These are phyloP conservation scores for Drosophila kepulauana DNA, from an alignment of 1,140 invertebrate species.

Conservation along the genomic window DNA sequence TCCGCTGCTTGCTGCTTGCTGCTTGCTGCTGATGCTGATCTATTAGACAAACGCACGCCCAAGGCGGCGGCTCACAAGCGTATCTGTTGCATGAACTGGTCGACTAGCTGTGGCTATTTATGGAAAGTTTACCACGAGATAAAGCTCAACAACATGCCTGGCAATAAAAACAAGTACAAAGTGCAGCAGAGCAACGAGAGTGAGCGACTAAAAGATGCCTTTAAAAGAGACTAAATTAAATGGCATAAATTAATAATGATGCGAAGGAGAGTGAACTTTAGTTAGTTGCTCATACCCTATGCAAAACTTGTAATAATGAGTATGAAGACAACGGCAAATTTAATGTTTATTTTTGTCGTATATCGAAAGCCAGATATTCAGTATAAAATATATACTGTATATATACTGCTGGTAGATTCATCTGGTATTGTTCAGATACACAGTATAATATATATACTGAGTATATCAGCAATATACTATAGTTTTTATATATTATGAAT, in stretches of 20 bases:
- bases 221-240: too few species aligned
- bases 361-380: too few species aligned
- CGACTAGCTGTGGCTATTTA: slow-evolving; percentile 63
- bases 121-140: slow-evolving; percentile 76
- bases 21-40: slow-evolving; percentile 69
- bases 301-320: background rate
- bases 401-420: too few species aligned
- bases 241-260: too few species aligned
- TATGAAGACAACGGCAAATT: slow-evolving; percentile 66
- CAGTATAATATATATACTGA: too few species aligned
- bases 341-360: slow-evolving; percentile 76
- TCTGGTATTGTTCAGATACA: too few species aligned
- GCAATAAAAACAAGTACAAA: background rate
- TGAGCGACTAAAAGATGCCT: slow-evolving; percentile 6
- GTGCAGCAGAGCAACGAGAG: background rate
- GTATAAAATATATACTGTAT: too few species aligned
- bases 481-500: too few species aligned
- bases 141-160: slow-evolving; percentile 57
- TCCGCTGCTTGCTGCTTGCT: slow-evolving; percentile 49
- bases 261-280: too few species aligned
- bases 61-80: slow-evolving; percentile 63
- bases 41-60: slow-evolving; percentile 80
- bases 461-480: too few species aligned
- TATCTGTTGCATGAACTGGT: slow-evolving; percentile 37
- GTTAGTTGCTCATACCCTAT: background rate